A percentile compares a stretch with the other conserved stretches of the same genome.
Evolutionary conservation across 2,113 vertebrate species (phyloP).

Genomic region (Bothrops jararaca): DNA sequence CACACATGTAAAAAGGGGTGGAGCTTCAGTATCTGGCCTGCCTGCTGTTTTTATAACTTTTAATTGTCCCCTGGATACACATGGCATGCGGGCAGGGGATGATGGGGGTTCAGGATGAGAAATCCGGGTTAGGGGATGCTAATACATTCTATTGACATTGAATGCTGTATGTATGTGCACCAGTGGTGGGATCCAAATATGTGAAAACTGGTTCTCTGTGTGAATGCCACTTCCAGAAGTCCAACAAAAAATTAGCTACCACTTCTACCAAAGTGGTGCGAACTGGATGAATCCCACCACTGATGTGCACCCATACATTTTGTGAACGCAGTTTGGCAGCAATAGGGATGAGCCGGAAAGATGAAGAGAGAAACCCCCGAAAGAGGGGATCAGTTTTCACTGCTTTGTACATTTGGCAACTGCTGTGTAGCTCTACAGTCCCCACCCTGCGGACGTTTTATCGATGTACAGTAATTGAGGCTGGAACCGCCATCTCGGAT

Average conservation of each 20-base stretch:
- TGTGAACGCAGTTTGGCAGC: background rate
- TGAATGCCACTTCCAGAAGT: no score
- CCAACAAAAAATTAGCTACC: no score
- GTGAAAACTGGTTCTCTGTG: no score
- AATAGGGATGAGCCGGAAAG: background rate
- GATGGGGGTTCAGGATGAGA: background rate
- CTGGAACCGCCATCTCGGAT: background rate
- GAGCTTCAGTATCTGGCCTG: background rate
- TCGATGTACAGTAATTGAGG: background rate
- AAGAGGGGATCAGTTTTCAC: background rate
- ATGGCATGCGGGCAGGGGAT: background rate
- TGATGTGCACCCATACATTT: background rate
- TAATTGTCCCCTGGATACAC: background rate
- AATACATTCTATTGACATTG: background rate
- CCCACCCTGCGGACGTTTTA: background rate
- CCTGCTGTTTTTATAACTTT: background rate
- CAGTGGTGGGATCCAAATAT: no score
- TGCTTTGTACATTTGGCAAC: background rate
- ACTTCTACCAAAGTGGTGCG: no score
- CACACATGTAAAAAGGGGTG: background rate
- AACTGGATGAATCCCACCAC: no score
- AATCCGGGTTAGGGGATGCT: background rate
- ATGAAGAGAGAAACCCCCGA: background rate
- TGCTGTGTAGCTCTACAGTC: background rate
- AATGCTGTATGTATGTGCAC: background rate